Conservation (phyloP, 2,888 invertebrate species). For the Dolomedes plantarius region DNA sequence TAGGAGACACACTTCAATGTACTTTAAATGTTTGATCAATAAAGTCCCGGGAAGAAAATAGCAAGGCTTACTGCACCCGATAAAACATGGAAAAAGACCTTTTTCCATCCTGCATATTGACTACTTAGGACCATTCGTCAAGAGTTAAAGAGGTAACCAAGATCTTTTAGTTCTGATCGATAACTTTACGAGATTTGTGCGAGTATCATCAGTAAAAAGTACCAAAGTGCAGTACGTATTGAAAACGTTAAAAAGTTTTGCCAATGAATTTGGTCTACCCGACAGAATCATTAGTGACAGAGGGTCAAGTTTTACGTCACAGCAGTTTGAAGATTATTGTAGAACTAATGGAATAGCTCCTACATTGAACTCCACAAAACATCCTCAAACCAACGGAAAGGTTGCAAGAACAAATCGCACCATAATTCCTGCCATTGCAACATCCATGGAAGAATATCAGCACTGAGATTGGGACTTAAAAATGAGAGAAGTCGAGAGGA, state of each 20-base stretch:
- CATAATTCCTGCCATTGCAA: too few relatives aligned
- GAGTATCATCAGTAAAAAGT: neutral
- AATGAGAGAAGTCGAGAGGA: too few relatives aligned
- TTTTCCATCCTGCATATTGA: neutral
- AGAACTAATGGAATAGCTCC: neutral
- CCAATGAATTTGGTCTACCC: conserved; percentile 10
- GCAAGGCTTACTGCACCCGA: too few relatives aligned
- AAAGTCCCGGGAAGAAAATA: too few relatives aligned
- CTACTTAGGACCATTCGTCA: neutral
- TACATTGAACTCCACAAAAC: neutral
- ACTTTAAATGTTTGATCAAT: too few relatives aligned
- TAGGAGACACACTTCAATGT: too few relatives aligned
- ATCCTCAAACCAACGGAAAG: neutral
- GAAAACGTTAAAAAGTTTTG: neutral
- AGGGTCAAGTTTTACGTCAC: neutral
- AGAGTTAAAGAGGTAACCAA: neutral
- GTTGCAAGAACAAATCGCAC: neutral
- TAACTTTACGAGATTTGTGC: neutral
- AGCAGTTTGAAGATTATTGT: neutral
- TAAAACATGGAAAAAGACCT: neutral
- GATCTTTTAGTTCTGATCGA: neutral
- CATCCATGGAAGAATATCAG: too few relatives aligned
- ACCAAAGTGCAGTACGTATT: too few relatives aligned
- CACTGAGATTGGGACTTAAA: too few relatives aligned
- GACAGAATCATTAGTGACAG: neutral